Base-by-base conservation (phyloP, 2,888 invertebrate species). In the Pseudococcus jackbeardsleyi region DNA sequence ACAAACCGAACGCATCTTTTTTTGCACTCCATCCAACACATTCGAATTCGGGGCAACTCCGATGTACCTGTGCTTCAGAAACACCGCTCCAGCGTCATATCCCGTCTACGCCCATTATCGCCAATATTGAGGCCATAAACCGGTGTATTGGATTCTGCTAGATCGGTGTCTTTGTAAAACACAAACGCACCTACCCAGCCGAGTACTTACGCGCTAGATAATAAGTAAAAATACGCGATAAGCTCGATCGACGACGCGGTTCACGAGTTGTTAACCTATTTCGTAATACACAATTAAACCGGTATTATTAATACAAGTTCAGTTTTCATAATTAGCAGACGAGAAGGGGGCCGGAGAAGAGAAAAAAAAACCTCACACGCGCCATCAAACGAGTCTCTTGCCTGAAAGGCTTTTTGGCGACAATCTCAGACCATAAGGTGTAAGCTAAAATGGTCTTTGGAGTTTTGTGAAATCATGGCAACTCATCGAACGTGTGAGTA, bases 271-370 rank as follows among this genome's bases (percentile, higher is more conserved):
- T 42, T 79, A 79, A 79, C 79, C 79, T 79, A 79, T 79, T 79
- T 79, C 79, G n/a, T 79, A 79, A 79, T 79, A 79, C 79, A 79
- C 19, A 42, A 79, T 39, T 79, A 79, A 79, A 79, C 79, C 79
- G 79, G 79, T 79, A 79, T 79, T 72, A 79, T 79, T 42, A 39
- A 79, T 79, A 79, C 79, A 79, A 79, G 79, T 79, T 79, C 79
- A 79, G 79, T 79, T 79, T 72, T 72, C 68, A 26, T 72, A 72
- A 72, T 9, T 72, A 72, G 26, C 15, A 9, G 26, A 72, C 9
- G 64, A 11, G 26, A 72, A 33, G 26, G n/a, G 33, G 33, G 26
- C 6, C n/a, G 19, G 59, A 5, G n/a, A 9, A 33, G 15, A 54
- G 17, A 59, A n/a, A 59, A n/a, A 59, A 59, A 59, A 59, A n/a